Percentiles rank a stretch among this genome's conserved stretches.
Conservation (phyloP, 2,113 vertebrate genomes). For the Camelus dromedarius region DNA sequence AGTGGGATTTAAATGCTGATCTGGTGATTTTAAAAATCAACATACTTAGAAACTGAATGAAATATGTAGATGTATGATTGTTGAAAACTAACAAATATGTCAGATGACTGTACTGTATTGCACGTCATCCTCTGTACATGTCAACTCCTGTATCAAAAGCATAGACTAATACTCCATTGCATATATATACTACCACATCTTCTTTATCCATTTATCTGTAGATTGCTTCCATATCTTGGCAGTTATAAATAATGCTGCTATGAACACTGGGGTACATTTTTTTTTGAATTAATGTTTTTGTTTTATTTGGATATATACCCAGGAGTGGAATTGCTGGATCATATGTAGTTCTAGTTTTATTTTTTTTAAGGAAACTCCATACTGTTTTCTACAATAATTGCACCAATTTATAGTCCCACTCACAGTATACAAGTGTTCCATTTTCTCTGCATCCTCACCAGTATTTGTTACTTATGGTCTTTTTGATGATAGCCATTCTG, state of each 20-base stretch:
- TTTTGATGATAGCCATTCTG: background rate
- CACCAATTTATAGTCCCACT: background rate
- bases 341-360: background rate
- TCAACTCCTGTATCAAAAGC: background rate
- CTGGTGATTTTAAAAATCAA: background rate
- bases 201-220: background rate
- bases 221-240: background rate
- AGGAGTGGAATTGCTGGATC: background rate
- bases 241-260: background rate
- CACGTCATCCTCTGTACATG: rapidly evolving
- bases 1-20: background rate
- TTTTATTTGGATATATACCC: background rate
- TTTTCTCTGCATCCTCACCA: background rate
- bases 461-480: background rate
- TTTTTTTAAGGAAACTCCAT: background rate
- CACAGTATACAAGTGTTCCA: background rate
- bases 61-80: background rate
- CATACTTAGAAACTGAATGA: background rate
- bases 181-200: background rate
- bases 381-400: background rate
- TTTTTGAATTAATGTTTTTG: background rate
- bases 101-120: background rate
- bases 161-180: background rate
- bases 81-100: background rate
- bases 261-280: background rate